Evolutionary conservation across 1,140 invertebrate genomes (phyloP), one percentile per base, ranked within the genome.

Genomic region (Propsilocerus akamusi): DNA sequence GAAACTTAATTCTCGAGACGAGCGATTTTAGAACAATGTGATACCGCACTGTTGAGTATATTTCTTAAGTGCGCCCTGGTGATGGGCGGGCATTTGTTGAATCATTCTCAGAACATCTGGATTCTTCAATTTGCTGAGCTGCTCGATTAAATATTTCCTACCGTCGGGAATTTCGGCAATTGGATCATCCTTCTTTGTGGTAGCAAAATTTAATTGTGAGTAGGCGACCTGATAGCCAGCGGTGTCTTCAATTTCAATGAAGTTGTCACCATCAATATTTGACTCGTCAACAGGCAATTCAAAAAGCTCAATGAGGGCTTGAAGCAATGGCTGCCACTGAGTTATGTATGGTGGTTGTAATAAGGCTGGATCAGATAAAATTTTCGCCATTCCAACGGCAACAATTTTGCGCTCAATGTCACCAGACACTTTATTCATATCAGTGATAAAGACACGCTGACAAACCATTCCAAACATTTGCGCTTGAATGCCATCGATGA

Each of bases 401-500:
- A 86, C 82, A 48, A 94, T 81, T 73, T 94, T 96, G 41, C 82
- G 74, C 55, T 97, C 90, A 32, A 83, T 70, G 14, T 72, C 68
- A 7, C 86, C 89, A 7, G 76, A 75, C 7, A 97, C 78, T 65
- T 91, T 93, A 62, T 90, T 83, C 52, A 91, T 65, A 63, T 97
- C 91, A 5, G 79, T 63, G 17, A 97, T 71, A 26, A 92, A 76
- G 1, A 97, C 72, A 48, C 88, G 81, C 60, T 97, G 90, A 26
- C 93, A 57, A 12, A 97, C 85, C 89, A 95, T 95, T 24, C 77
- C 80, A 72, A 97, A 97, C 83, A 98, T 90, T 58, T 83, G 79
- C 11, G 76, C 66, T 64, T 98, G 93, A 56, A 97, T 86, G 10
- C 75, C 74, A 62, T 97, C 90, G 32, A 97, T 72, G 3, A 86